These are phyloP conservation scores for Ibidorhyncha struthersii DNA, from an alignment of 2,113 vertebrate genomes.

Conservation along the genomic window DNA sequence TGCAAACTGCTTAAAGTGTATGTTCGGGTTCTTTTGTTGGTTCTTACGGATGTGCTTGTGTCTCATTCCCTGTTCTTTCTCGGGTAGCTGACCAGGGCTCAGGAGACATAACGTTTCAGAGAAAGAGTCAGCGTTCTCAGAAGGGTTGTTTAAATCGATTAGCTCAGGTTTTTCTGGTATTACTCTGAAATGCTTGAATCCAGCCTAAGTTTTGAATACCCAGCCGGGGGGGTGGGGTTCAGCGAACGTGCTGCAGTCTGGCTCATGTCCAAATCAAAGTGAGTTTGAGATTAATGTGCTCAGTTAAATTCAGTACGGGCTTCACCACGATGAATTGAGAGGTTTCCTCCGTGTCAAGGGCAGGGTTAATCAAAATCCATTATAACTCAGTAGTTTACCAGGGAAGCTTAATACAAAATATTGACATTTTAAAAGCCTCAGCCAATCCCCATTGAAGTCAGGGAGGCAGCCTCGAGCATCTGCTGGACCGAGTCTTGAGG, in stretches of 20 bases:
- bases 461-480: neutral
- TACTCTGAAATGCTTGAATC: neutral
- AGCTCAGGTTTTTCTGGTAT: neutral
- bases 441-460: neutral
- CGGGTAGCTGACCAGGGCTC: neutral
- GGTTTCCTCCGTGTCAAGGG: neutral
- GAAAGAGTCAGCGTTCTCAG: neutral
- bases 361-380: neutral
- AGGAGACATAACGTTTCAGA: neutral
- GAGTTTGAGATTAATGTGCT: neutral
- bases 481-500: neutral
- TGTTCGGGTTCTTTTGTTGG: neutral
- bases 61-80: neutral
- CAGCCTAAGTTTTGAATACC: neutral
- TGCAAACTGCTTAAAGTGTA: neutral
- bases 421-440: neutral
- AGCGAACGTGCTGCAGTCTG: neutral
- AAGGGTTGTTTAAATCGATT: neutral
- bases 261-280: neutral
- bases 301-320: neutral
- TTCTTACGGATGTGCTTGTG: neutral
- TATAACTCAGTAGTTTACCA: neutral
- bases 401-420: neutral
- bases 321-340: neutral
- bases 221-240: neutral